Evolutionary conservation across 1,140 invertebrate genomes (phyloP), one percentile per base, ranked within the genome.

Genomic region (Drosophila ercepeae): DNA sequence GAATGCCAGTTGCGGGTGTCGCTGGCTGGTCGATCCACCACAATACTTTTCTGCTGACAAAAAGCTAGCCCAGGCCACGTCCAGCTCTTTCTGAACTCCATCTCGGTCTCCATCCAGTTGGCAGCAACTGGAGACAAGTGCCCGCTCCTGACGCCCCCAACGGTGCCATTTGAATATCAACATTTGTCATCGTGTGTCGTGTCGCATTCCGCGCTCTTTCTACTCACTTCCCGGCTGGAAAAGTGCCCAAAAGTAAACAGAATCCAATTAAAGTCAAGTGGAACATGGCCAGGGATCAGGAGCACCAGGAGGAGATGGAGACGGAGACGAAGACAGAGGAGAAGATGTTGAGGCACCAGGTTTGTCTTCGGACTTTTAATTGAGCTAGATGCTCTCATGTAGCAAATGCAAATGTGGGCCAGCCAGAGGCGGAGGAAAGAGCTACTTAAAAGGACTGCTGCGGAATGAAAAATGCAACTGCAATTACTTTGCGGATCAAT

Each of bases 201-300:
- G 79, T 72, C 51, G 71, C 75, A 84, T 86, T 73, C 75, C 79
- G 57, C 75, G 52, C 54, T 51, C 72, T 52, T 67, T 61, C 61
- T 61, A 16, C 39, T 19, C 39, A 16, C 60, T 65, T 58, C 59
- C 63, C 53, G 61, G 42, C 44, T 49, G 65, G 50, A 84, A 83
- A 78, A 75, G 75, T 84, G 81, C 58, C 75, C 75, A 84, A 84
- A 84, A 86, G 67, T 76, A 75, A 83, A 79, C 81, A 79, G 67
- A 86, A 79, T 84, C 79, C 79, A 84, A 84, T 84, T 84, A 84
- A 84, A 84, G 79, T 79, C 79, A 84, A 84, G 75, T 86, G 79
- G 41, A 84, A 84, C 79, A 84, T 86, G 79, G 75, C 70, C 70
- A 59, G 45, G 57, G 58, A 67, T 67, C 64, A 68, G 60, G 27